These are phyloP conservation scores for Drosophila merina DNA, from an alignment of 2,888 invertebrate species.

Conservation along the genomic window DNA sequence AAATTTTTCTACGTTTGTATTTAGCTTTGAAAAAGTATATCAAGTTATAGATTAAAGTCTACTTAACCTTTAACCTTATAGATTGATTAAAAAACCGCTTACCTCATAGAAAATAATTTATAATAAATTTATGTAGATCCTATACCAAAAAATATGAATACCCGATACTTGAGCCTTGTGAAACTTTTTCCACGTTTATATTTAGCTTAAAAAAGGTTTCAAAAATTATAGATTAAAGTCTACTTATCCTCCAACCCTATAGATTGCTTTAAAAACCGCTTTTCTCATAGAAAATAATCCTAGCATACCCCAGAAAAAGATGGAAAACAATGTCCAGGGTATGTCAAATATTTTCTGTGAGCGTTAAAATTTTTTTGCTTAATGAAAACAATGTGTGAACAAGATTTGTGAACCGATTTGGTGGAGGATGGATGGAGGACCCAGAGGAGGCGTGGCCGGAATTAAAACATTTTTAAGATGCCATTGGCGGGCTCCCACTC, in stretches of 20 bases:
- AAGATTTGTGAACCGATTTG: constrained; percentile 52
- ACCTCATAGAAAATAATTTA: background rate
- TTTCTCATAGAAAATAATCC: background rate
- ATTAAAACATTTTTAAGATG: constrained; percentile 74
- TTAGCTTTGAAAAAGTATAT: no score
- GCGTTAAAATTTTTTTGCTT: constrained; percentile 53
- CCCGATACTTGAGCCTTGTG: background rate
- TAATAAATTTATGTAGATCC: no score
- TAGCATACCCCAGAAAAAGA: background rate
- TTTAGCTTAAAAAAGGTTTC: no score
- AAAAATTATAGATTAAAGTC: no score
- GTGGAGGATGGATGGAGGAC: constrained; percentile 21
- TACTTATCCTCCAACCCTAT: no score
- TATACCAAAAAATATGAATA: background rate
- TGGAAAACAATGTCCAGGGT: constrained; percentile 21
- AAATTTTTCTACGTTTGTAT: no score
- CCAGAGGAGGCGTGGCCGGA: constrained; percentile 48
- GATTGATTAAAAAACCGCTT: no score
- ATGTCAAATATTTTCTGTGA: constrained; percentile 48
- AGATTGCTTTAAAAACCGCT: no score
- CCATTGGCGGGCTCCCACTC: constrained; percentile 29
- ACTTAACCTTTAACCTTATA: no score
- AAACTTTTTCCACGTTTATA: no score
- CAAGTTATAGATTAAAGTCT: no score
- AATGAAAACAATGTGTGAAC: constrained; percentile 83